Evolutionary conservation across 1,140 invertebrate species (phyloP).

Genomic region (Oscheius sp.): DNA sequence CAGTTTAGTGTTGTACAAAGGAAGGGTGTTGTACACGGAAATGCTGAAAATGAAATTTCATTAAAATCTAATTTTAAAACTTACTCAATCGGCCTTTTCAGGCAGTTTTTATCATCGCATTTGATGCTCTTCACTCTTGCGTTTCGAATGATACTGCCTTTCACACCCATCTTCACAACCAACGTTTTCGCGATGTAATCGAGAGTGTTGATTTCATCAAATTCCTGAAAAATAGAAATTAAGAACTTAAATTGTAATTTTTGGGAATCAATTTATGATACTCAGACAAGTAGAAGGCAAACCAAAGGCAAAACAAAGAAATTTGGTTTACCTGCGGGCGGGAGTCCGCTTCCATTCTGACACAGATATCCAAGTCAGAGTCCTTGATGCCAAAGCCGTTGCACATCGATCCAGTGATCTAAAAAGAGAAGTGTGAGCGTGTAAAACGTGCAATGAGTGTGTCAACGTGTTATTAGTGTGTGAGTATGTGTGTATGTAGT

Average conservation of each 20-base stretch:
- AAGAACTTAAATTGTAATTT: too few relatives aligned
- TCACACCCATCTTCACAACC: conserved; percentile 72
- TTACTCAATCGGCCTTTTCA: conserved; percentile 69
- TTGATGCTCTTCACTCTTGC: conserved; percentile 46
- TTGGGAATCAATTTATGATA: too few relatives aligned
- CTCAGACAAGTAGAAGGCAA: too few relatives aligned
- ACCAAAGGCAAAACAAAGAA: too few relatives aligned
- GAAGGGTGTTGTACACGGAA: conserved; percentile 89
- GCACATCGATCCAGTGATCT: conserved; percentile 89
- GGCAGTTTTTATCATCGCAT: too few relatives aligned
- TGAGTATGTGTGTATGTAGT: too few relatives aligned
- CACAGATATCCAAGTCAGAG: conserved; percentile 90
- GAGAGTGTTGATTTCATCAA: conserved; percentile 68
- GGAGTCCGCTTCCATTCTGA: conserved; percentile 71
- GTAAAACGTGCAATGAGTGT: too few relatives aligned
- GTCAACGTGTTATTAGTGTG: too few relatives aligned
- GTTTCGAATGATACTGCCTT: conserved; percentile 42
- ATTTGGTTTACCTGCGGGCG: conserved; percentile 32
- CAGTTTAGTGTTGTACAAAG: conserved; percentile 87
- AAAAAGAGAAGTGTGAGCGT: too few relatives aligned
- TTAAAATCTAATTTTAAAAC: background rate
- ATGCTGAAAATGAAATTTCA: conserved; percentile 76
- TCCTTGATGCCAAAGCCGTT: conserved; percentile 83
- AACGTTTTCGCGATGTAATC: conserved; percentile 57
- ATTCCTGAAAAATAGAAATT: conserved; percentile 4